Conservation (phyloP, 2,113 vertebrate species). For the Chaetodon trifascialis region DNA sequence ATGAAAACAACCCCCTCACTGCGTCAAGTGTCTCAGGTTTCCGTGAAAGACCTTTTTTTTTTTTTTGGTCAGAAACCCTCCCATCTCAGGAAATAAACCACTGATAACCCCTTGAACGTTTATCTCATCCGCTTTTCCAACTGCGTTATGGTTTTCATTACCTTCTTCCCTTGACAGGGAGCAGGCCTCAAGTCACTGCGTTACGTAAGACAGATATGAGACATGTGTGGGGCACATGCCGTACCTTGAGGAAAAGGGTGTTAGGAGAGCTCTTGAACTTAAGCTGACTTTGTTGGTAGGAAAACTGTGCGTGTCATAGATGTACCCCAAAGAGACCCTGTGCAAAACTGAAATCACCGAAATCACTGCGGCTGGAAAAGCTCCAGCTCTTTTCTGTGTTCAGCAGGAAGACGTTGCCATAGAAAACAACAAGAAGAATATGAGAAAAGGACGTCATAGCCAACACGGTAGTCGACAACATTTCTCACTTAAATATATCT, state of each 20-base stretch:
- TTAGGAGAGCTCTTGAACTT: constrained; percentile 32
- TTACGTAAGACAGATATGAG: constrained; percentile 58
- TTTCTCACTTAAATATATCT: not conserved
- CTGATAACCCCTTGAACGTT: constrained; percentile 43
- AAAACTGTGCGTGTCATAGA: not conserved
- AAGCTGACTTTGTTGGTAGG: constrained; percentile 4
- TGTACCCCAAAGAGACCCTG: not conserved
- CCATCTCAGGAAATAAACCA: constrained; percentile 39
- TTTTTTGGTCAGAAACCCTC: constrained; percentile 13
- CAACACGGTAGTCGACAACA: not conserved
- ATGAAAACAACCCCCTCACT: constrained; percentile 27
- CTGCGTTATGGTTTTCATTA: constrained; percentile 64
- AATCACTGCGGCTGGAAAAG: not conserved
- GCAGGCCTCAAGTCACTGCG: constrained; percentile 45
- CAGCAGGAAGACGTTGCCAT: not conserved
- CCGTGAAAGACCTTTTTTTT: not conserved
- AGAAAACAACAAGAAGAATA: not conserved
- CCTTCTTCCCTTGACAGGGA: constrained; percentile 48
- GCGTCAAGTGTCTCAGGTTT: constrained; percentile 26
- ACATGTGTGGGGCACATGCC: constrained; percentile 58
- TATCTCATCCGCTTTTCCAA: constrained; percentile 54
- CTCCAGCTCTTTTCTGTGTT: not conserved
- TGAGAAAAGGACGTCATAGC: not conserved
- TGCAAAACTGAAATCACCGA: not conserved
- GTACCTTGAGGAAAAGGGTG: constrained; percentile 39